Base-by-base conservation (phyloP, 2,888 invertebrate species). In the Stictocephala bisonia region DNA sequence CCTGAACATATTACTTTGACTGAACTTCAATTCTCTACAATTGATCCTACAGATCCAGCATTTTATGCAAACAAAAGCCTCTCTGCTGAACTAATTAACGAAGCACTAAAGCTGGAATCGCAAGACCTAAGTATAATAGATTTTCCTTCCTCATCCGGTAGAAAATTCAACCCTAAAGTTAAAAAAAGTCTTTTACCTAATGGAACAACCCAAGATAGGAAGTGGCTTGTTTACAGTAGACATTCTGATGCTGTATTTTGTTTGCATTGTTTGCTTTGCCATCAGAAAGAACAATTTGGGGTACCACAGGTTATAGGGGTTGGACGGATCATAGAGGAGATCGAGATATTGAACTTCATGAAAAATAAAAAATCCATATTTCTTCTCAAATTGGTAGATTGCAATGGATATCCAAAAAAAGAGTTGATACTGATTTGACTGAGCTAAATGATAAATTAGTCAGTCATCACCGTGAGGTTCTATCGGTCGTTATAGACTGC, bases 381-480 rank as follows among this genome's bases (percentile, higher is more conserved):
- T 4, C 35, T 31, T 3, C 58, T 4, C 58, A 58, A 29, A 40
- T 40, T 1, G 2, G 24, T 9, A 35, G 64, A 64, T 20, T 64
- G 22, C 22, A 64, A 13, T 64, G 64, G 35, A 60, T 35, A 1
- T n/a, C 64, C 24, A 35, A 58, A 31, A 35, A 11, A 64, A 64
- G 64, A 15, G 40, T 64, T 20, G 15, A 35, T 9, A 15, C 1
- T 6, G 22, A 64, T 9, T 11, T 60, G 1, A 2, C 20, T 3
- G 6, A 26, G 31, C 27, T 29, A 60, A 31, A 2, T 13, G 60
- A 48, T 18, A 48, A 15, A 67, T 2, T 24, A 1, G 41, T 67
- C 0, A 26, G n/a, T 3, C 67, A 67, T 13, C 4, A 67, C n/a
- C 1, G 67, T 4, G 67, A 20, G n/a, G 67, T 67, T 27, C 9